Evolutionary conservation across 2,797 vertebrate species (phyloP), one percentile per base, ranked within the genome.

Genomic region (Bryconaethiops microstoma): DNA sequence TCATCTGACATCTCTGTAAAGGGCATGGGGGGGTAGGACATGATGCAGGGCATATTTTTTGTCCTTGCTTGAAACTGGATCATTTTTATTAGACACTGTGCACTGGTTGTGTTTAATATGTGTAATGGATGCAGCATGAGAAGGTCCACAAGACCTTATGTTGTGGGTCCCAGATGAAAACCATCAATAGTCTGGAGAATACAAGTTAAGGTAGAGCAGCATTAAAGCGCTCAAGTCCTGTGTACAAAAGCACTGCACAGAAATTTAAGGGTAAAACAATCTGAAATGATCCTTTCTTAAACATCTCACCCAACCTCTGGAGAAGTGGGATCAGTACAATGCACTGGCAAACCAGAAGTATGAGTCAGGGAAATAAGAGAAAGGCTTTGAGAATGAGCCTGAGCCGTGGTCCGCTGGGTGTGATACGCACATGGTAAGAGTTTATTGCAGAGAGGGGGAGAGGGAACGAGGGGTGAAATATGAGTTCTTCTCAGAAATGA

Each of bases 401-500:
- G 23, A 62, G 55, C 40, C 62, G 42, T 10, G 2, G 48, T 45
- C 14, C 19, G 54, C 13, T 16, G n/a, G 55, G 25, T 68, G 63
- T 75, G 42, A 19, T 23, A 9, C 39, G 42, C n/a, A 52, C 50
- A 35, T 63, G 57, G n/a, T 40, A 13, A 17, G 1, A 5, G 39
- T 39, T 63, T 4, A 74, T 6, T 21, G n/a, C 57, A 57, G 55
- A 52, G 48, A 59, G 60, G 25, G 45, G 39, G 74, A 50, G 60
- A 29, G 52, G 54, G 42, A 64, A 10, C 29, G 6, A 57, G 73
- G 10, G 70, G 57, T 81, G 68, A 73, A 70, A 82, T 78, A 23
- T 29, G 45, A 54, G 50, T 76, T 40, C 82, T 91, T 92, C 88
- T 90, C 88, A 89, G 88, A 93, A 92, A 82, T 82, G 48, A 85